Base-by-base conservation (phyloP, 2,113 vertebrate species). In the Bombycilla garrulus region DNA sequence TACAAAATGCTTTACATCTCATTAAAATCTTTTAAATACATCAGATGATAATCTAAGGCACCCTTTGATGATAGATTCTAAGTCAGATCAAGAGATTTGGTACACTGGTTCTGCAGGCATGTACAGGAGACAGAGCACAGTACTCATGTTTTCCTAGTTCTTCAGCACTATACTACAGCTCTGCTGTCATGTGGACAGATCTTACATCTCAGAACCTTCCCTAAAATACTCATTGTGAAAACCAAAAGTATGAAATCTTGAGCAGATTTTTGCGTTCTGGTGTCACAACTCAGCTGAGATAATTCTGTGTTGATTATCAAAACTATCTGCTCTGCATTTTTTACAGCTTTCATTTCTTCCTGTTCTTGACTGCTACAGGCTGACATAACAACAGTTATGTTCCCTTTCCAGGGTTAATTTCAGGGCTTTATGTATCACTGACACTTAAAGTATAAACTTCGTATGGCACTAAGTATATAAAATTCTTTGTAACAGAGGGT, bases 101-200 rank as follows among this genome's bases (percentile, higher is more conserved):
- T 26, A 73, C 26, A 19, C 9, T 23, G 33, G 33, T 56, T 70
- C 44, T 81, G 38, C 51, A 71, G 47, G 4, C 1, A 0, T 3
- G 0, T 22, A 29, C 5, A 11, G 29, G 26, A 9, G 19, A 53
- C 29, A 20, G 29, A 77, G 60, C 8, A 12, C 0, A 40, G 28
- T 11, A n/a, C 17, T 70, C 26, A 16, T 4, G 33, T 25, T 50
- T 45, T 60, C 13, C 40, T 33, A 36, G 40, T 9, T 54, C 24
- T 65, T 56, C 40, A 81, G 74, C 1, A 3, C 24, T 33, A 1
- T 5, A 15, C 13, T 29, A 28, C 13, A 78, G 35, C 16, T 72
- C 36, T 47, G 21, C 48, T 86, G 19, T 26, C n/a, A 24, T 93
- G n/a, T 53, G 23, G 12, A 50, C 36, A 81, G 48, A 58, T 7